These are phyloP conservation scores for Drosophila sucinea DNA, from an alignment of 1,140 invertebrate species.

Conservation along the genomic window DNA sequence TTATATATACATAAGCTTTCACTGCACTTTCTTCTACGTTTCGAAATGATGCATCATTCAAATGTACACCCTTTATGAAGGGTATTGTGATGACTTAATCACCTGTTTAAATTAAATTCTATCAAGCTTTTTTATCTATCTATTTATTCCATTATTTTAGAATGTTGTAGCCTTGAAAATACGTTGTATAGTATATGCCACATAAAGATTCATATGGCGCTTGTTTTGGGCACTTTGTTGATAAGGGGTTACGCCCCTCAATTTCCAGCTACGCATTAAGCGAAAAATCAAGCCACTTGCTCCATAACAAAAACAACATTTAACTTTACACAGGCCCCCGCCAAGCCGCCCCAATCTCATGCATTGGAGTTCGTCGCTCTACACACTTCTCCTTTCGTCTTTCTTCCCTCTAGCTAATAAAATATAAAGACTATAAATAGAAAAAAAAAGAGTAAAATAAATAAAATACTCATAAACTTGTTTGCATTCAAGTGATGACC, in stretches of 20 bases:
- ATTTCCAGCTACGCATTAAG: conserved; percentile 44
- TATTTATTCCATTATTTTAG: neutral
- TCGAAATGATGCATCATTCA: no score
- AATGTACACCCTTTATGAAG: neutral
- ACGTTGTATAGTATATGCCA: neutral
- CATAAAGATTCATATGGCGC: neutral
- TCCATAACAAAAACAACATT: conserved; percentile 36
- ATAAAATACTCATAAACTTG: conserved; percentile 59
- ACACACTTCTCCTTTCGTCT: neutral
- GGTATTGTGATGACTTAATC: neutral
- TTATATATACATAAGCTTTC: neutral
- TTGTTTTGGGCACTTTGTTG: conserved; percentile 9
- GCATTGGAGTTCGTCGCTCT: conserved; percentile 45
- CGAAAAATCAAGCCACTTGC: conserved; percentile 25
- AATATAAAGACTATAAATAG: conserved; percentile 59
- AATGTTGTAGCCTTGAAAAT: conserved; percentile 21
- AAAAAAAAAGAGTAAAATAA: conserved; percentile 56
- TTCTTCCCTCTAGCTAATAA: conserved; percentile 25
- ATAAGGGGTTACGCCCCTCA: conserved; percentile 47
- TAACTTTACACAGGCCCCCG: conserved; percentile 17
- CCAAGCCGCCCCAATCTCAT: neutral
- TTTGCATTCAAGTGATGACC: conserved; percentile 55
- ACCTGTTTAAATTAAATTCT: neutral
- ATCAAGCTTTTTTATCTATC: conserved; percentile 21
- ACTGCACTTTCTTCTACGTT: neutral